Base-by-base conservation (phyloP, 2,888 invertebrate genomes). In the Lithophane ornitopus region DNA sequence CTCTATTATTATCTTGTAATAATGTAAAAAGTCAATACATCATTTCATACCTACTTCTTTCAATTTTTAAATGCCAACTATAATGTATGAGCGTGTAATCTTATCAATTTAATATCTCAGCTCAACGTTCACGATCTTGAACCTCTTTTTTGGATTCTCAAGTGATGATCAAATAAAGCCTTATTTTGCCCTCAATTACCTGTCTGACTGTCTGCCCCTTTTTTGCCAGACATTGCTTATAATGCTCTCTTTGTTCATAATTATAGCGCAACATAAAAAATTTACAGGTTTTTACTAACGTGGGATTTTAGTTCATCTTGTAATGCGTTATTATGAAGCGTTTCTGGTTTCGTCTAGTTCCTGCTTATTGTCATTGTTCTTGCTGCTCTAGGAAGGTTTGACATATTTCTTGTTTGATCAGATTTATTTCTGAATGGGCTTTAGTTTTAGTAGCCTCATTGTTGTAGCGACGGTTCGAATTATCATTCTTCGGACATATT, bases 261-360 rank as follows among this genome's bases (percentile, higher is more conserved):
- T 81, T 86, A 81, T 74, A 85, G 86, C 67, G 68, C 49, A 54
- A 63, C 76, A 78, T 83, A 70, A 85, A 82, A 80, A 80, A 79
- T 75, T 74, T 81, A 75, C 78, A 77, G 46, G 78, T 87, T 87
- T 87, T 87, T 87, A 74, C 76, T 59, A 77, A 82, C 88, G 88
- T 87, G 87, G 87, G 87, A 87, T 84, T 87, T 80, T 74, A 80
- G 79, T 80, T 73, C 80, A 78, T 83, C 80, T 82, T 83, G 75
- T 80, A 74, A 80, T 68, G 75, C 67, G 70, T 80, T 82, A 73
- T 88, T 87, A 87, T 82, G 62, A 74, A 76, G 70, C 66, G 61
- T 81, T 88, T 87, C 88, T 87, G 87, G 87, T 87, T 88, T 82
- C 76, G 66, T 70, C 44, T 76, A 84, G 87, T 87, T 87, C 87